Conservation (phyloP, 2,888 invertebrate species). For the Anagyrus pseudococci region DNA sequence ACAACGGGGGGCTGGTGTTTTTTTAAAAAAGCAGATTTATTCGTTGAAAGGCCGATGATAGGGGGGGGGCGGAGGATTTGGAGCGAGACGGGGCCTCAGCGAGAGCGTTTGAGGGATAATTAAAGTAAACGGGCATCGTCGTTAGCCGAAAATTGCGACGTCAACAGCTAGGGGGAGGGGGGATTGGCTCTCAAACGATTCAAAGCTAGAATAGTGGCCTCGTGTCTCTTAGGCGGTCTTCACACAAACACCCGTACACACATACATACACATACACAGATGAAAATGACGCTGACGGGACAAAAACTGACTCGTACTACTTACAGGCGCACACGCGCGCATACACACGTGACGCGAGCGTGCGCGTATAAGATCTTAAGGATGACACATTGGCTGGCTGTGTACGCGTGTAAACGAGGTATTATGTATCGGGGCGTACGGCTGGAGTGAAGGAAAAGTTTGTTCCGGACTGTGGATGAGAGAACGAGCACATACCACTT, state of each 20-base stretch:
- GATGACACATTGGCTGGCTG: constrained; percentile 29
- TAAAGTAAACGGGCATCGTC: no score
- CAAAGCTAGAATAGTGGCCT: not conserved
- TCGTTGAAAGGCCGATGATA: no score
- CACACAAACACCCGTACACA: constrained; percentile 6
- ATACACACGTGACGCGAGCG: constrained; percentile 5
- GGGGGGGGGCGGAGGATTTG: no score
- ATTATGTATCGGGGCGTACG: not conserved
- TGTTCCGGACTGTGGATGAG: constrained; percentile 15
- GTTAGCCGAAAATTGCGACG: no score
- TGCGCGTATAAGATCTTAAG: not conserved
- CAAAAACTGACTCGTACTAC: no score
- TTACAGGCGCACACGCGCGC: not conserved
- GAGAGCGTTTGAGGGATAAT: no score
- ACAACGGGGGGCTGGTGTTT: no score
- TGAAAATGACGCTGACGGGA: not conserved
- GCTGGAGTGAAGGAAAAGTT: constrained; percentile 14
- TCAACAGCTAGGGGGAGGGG: no score
- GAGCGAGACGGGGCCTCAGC: no score
- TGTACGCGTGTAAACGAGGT: not conserved
- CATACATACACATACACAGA: not conserved
- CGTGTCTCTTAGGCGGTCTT: not conserved
- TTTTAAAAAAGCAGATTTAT: no score
- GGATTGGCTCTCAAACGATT: no score
- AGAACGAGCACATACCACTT: constrained; percentile 20